Evolutionary conservation across 2,888 invertebrate genomes (phyloP).

Genomic region (Patella ulyssiponensis): DNA sequence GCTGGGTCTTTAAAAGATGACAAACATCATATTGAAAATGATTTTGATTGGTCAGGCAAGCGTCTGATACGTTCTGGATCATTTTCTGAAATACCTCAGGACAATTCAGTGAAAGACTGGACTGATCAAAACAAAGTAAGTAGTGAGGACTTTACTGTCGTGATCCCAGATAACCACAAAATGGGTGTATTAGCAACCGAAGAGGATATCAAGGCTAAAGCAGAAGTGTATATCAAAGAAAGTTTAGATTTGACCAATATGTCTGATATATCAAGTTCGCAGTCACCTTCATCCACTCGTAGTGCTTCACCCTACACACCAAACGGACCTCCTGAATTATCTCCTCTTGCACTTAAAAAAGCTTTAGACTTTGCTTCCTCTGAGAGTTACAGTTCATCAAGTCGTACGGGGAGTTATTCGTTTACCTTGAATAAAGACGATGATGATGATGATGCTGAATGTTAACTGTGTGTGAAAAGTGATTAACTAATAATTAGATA

Average conservation of each 20-base stretch:
- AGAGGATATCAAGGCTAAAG: conserved; percentile 14
- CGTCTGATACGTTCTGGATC: conserved; percentile 56
- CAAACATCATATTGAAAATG: conserved; percentile 35
- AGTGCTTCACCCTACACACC: conserved; percentile 34
- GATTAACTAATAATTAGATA: conserved; percentile 4
- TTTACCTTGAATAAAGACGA: conserved; percentile 30
- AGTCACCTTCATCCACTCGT: conserved; percentile 39
- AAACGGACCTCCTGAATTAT: conserved; percentile 45
- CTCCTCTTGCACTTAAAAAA: conserved; percentile 41
- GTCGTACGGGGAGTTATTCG: conserved; percentile 30
- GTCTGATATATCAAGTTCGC: conserved; percentile 50
- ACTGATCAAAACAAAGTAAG: conserved; percentile 42
- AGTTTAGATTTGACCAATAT: conserved; percentile 42
- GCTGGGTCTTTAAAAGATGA: conserved; percentile 49
- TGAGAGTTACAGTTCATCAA: conserved; percentile 30
- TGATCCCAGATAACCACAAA: conserved; percentile 15
- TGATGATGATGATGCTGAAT: conserved; percentile 42
- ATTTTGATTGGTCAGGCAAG: conserved; percentile 59
- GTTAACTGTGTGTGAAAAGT: conserved; percentile 23
- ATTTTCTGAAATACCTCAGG: conserved; percentile 58
- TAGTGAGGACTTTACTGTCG: conserved; percentile 33
- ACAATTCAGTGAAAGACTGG: conserved; percentile 53
- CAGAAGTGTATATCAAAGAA: conserved; percentile 31
- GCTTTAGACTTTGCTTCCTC: conserved; percentile 33
- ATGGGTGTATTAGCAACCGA: background rate